A percentile compares a stretch with the other conserved stretches of the same genome.
phyloP scores from a whole-genome alignment of 2,113 vertebrate genomes.

The Argyrosomus japonicus region DNA sequence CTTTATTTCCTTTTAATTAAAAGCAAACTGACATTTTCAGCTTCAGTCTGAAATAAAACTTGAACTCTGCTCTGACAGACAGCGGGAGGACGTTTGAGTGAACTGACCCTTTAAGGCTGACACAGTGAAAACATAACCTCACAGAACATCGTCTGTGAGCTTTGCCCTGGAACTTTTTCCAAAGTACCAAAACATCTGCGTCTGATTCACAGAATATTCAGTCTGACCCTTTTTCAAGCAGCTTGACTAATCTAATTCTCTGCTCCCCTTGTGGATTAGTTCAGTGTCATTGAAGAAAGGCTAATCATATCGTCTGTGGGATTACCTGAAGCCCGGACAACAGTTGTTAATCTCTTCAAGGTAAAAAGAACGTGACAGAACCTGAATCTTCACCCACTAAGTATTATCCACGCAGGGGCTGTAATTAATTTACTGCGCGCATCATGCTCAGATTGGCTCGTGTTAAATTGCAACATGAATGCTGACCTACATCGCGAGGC shows the following conservation, averaged over 20 bases:
- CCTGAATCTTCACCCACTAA: background rate
- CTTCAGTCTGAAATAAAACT: no score
- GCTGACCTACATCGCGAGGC: slow-evolving; percentile 1
- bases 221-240: slow-evolving; percentile 39
- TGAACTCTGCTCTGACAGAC: no score
- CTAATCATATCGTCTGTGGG: slow-evolving; percentile 49
- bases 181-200: background rate
- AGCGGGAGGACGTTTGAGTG: background rate
- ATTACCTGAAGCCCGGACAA: slow-evolving; percentile 22
- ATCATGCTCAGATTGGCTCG: background rate
- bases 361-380: slow-evolving; percentile 4
- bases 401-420: background rate
- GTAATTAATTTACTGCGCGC: background rate
- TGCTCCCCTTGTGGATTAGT: slow-evolving; percentile 47
- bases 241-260: slow-evolving; percentile 38
- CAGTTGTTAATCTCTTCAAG: slow-evolving; percentile 37
- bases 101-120: slow-evolving; percentile 17
- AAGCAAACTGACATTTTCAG: no score
- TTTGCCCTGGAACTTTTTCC: background rate
- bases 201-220: slow-evolving; percentile 18
- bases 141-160: background rate
- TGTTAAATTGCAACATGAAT: background rate
- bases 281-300: slow-evolving; percentile 53
- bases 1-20: no score
- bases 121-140: accelerated